These are phyloP conservation scores for Heliconius ethilla DNA, from an alignment of 2,888 invertebrate species.

Conservation along the genomic window DNA sequence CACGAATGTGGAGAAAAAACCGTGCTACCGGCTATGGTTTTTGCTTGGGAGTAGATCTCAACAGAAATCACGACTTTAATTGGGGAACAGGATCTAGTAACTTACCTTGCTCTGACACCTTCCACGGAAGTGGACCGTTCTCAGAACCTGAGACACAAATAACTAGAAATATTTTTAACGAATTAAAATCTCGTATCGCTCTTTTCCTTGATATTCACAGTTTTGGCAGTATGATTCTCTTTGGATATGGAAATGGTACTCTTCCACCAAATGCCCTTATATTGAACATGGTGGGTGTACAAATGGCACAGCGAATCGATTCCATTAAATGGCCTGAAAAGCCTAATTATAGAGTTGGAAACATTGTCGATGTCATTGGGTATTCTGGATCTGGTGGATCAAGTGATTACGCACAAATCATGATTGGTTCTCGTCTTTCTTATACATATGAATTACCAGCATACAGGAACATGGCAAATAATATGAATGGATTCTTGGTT, in stretches of 20 bases:
- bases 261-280: conserved; percentile 74
- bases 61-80: conserved; percentile 87
- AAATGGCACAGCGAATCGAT: conserved; percentile 68
- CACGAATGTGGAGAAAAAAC: conserved; percentile 86
- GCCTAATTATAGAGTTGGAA: conserved; percentile 79
- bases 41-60: conserved; percentile 87
- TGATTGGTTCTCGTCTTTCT: conserved; percentile 77
- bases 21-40: conserved; percentile 69
- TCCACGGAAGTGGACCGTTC: conserved; percentile 83
- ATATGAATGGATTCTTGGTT: conserved; percentile 37
- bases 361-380: conserved; percentile 68
- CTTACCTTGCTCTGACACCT: conserved; percentile 82
- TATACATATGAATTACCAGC: conserved; percentile 85
- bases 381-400: conserved; percentile 84
- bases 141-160: conserved; percentile 85
- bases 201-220: conserved; percentile 89
- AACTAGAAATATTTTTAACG: conserved; percentile 81
- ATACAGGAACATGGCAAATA: conserved; percentile 54
- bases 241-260: conserved; percentile 80
- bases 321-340: conserved; percentile 56
- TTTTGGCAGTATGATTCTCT: conserved; percentile 85
- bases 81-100: conserved; percentile 82
- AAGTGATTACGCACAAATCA: conserved; percentile 83
- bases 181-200: conserved; percentile 74
- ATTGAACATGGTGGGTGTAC: conserved; percentile 67